These are phyloP conservation scores for Pyrrhura leucotis DNA, from an alignment of 2,797 vertebrate species.

Conservation along the genomic window DNA sequence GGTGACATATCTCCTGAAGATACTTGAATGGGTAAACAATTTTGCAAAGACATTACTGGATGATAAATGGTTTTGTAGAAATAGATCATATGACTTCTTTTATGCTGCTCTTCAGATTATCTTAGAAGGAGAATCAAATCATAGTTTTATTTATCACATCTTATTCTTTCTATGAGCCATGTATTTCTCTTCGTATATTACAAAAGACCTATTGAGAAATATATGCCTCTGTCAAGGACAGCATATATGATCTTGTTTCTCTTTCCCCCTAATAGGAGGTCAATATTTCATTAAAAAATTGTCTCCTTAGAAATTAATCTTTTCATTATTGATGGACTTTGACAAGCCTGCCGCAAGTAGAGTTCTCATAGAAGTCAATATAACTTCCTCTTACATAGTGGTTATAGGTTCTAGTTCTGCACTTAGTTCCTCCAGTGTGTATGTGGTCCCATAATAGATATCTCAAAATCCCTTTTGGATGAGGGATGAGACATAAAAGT, in stretches of 20 bases:
- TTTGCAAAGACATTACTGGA: constrained; percentile 62
- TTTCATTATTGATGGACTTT: neutral
- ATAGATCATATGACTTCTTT: constrained; percentile 59
- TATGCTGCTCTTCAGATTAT: constrained; percentile 72
- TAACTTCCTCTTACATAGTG: neutral
- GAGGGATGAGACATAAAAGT: neutral
- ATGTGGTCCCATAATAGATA: neutral
- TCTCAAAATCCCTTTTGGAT: neutral
- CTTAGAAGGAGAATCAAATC: constrained; percentile 53
- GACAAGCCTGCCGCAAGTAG: neutral
- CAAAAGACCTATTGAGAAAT: constrained; percentile 27
- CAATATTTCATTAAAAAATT: neutral
- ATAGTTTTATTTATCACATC: constrained; percentile 4
- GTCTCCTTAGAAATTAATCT: neutral
- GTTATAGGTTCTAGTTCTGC: neutral
- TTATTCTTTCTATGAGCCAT: constrained; percentile 17
- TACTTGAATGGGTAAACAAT: constrained; percentile 88
- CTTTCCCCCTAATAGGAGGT: neutral
- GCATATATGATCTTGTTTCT: constrained; percentile 8
- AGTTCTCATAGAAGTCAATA: neutral
- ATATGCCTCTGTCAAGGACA: constrained; percentile 11
- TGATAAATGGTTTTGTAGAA: constrained; percentile 55
- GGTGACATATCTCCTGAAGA: constrained; percentile 90
- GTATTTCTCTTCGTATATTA: constrained; percentile 28
- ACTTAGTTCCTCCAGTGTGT: neutral